Evolutionary conservation across 2,113 vertebrate species (phyloP), one percentile per base, ranked within the genome.

Genomic region (Phylloscopus trochiloides): DNA sequence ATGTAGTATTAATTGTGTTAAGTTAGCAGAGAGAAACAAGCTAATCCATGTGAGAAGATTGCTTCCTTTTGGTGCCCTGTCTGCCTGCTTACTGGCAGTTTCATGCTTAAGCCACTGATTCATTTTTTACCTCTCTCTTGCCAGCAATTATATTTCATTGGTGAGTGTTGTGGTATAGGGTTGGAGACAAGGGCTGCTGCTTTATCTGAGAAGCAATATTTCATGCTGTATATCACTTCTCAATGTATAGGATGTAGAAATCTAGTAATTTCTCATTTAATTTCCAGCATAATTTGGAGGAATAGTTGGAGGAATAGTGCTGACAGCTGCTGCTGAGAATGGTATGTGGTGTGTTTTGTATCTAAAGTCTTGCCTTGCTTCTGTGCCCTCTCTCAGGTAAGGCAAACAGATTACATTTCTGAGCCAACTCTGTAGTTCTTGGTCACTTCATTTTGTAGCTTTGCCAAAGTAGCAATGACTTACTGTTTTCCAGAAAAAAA

Each of bases 261-360:
- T 90, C 34, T n/a, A 80, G 63, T 83, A 91, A 92, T 97, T 97
- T 95, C 90, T 97, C 86, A 73, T 97, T 98, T 96, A 32, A 84
- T 95, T 96, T 97, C 70, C 86, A 68, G 77, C 63, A 72, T 93
- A 81, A 94, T 92, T 95, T n/a, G n/a, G n/a, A n/a, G n/a, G n/a
- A n/a, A n/a, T 92, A 91, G 71, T 66, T 96, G 54, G 76, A 96
- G 85, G 50, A 95, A 90, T 36, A 76, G 59, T 76, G 51, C 71
- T 72, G 61, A 92, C 81, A 76, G 59, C 40, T 96, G 55, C 85
- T 89, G 42, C 66, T 83, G 80, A 93, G 92, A 97, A 59, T 91
- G 51, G 59, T 89, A 66, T 54, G 50, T 82, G 73, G 13, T 48
- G 17, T 59, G 55, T n/a, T 90, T 47, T 40, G 14, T 70, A 24